Evolutionary conservation across 2,888 invertebrate genomes (phyloP).

Genomic region (Ophion slaviceki): DNA sequence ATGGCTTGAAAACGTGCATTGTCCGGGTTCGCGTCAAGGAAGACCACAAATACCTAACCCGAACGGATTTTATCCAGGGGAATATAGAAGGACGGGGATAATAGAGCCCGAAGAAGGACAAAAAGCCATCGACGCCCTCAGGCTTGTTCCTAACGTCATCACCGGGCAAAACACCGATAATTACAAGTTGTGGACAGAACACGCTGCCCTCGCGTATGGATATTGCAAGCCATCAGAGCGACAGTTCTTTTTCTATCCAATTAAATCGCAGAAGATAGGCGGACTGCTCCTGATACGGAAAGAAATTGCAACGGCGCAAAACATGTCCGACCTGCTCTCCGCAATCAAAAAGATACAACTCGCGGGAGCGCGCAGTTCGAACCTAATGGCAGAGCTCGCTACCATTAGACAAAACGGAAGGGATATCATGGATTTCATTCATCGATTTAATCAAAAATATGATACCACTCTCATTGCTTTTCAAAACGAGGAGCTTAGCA

Average conservation of each 20-base stretch:
- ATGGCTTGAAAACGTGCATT: neutral
- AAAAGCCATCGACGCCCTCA: conserved; percentile 23
- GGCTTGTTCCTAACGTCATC: conserved; percentile 2
- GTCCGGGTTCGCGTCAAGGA: neutral
- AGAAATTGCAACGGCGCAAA: conserved; percentile 18
- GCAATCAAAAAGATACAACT: conserved; percentile 28
- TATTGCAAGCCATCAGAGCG: conserved; percentile 29
- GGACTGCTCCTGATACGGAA: conserved; percentile 13
- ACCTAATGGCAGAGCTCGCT: conserved; percentile 16
- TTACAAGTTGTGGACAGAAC: conserved; percentile 21
- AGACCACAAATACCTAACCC: conserved; percentile 6
- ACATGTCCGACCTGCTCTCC: conserved; percentile 19
- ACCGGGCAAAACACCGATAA: conserved; percentile 31
- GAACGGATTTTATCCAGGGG: conserved; percentile 43
- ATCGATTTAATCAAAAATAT: conserved; percentile 33
- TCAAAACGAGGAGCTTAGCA: conserved; percentile 33
- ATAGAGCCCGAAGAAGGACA: conserved; percentile 10
- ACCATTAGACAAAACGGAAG: conserved; percentile 32
- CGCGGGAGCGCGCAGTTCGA: conserved; percentile 37
- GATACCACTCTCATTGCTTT: conserved; percentile 26
- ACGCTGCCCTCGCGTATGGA: neutral
- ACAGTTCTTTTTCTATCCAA: conserved; percentile 23
- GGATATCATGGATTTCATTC: conserved; percentile 26
- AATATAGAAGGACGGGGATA: conserved; percentile 22
- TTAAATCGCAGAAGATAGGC: conserved; percentile 10